These are phyloP conservation scores for Lophius americanus DNA, from an alignment of 2,797 vertebrate species.

Conservation along the genomic window DNA sequence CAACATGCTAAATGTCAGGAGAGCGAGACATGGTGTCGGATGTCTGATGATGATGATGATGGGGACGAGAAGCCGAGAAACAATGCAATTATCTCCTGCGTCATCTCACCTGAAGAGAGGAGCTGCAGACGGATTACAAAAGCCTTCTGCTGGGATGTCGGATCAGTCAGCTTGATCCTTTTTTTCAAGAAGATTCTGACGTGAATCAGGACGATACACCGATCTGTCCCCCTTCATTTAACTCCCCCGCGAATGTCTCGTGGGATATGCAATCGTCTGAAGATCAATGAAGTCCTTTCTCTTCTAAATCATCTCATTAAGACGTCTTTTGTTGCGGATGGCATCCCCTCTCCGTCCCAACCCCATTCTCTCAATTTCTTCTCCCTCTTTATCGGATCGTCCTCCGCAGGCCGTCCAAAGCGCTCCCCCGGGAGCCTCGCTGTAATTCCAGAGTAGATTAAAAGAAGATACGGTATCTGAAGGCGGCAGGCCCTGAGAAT, in stretches of 20 bases:
- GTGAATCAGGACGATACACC: constrained; percentile 17
- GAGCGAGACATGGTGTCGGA: constrained; percentile 43
- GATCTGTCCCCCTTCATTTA: constrained; percentile 21
- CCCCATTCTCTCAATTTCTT: constrained; percentile 40
- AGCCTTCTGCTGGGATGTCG: constrained; percentile 1
- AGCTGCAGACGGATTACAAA: constrained; percentile 10
- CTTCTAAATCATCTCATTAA: constrained; percentile 66
- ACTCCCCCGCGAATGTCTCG: constrained; percentile 11
- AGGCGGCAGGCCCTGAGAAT: constrained; percentile 51
- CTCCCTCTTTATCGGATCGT: constrained; percentile 38
- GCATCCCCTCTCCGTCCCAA: constrained; percentile 44
- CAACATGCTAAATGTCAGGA: constrained; percentile 65
- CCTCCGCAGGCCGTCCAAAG: constrained; percentile 46
- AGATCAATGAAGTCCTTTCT: constrained; percentile 41
- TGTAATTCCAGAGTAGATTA: constrained; percentile 71
- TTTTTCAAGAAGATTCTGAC: constrained; percentile 6
- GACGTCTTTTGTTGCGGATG: constrained; percentile 58
- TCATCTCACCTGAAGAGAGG: constrained; percentile 31
- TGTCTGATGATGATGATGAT: constrained; percentile 56
- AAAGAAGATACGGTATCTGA: constrained; percentile 65
- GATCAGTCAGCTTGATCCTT: constrained; percentile 32
- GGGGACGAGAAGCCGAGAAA: constrained; percentile 39
- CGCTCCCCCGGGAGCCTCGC: constrained; percentile 56
- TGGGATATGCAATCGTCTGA: constrained; percentile 23
- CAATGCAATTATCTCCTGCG: constrained; percentile 57